Evolutionary conservation across 2,888 invertebrate genomes (phyloP).

Genomic region (Cheilosia vulpina): DNA sequence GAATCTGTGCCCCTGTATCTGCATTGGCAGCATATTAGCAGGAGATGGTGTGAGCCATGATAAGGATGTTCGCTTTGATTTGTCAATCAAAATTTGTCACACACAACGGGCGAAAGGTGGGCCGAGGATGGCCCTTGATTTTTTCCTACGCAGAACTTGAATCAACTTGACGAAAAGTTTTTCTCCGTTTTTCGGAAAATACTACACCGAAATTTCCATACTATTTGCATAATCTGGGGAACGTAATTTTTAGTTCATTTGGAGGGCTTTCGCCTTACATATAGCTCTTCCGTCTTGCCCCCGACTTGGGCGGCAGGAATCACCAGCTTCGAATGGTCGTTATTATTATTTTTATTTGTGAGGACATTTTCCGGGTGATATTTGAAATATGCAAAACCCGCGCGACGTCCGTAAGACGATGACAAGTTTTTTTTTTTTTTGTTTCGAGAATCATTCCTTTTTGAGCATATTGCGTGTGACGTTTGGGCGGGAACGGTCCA

Average conservation of each 20-base stretch:
- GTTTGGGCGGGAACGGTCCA: slow-evolving; percentile 35
- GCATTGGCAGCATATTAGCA: slow-evolving; percentile 73
- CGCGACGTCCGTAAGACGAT: slow-evolving; percentile 47
- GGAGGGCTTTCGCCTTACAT: slow-evolving; percentile 14
- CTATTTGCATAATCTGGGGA: slow-evolving; percentile 73
- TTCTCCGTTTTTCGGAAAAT: slow-evolving; percentile 61
- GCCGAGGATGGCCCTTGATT: neutral
- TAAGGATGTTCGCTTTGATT: slow-evolving; percentile 74
- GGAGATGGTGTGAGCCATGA: slow-evolving; percentile 57
- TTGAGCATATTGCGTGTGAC: slow-evolving; percentile 67
- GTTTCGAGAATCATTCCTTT: slow-evolving; percentile 23
- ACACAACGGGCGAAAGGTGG: slow-evolving; percentile 34
- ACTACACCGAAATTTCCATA: slow-evolving; percentile 69
- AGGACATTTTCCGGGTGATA: slow-evolving; percentile 73
- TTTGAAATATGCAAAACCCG: slow-evolving; percentile 73
- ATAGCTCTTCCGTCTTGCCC: slow-evolving; percentile 3
- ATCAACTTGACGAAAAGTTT: slow-evolving; percentile 57
- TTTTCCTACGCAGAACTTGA: slow-evolving; percentile 45
- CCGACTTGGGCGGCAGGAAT: neutral
- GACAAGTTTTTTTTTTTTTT: slow-evolving; percentile 48
- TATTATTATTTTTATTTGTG: slow-evolving; percentile 69
- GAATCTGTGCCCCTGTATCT: slow-evolving; percentile 64
- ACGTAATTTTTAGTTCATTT: slow-evolving; percentile 75
- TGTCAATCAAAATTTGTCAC: slow-evolving; percentile 75
- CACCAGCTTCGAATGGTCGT: slow-evolving; percentile 25